phyloP scores from a whole-genome alignment of 2,797 vertebrate species.

The Halcyon smyrnensis region DNA sequence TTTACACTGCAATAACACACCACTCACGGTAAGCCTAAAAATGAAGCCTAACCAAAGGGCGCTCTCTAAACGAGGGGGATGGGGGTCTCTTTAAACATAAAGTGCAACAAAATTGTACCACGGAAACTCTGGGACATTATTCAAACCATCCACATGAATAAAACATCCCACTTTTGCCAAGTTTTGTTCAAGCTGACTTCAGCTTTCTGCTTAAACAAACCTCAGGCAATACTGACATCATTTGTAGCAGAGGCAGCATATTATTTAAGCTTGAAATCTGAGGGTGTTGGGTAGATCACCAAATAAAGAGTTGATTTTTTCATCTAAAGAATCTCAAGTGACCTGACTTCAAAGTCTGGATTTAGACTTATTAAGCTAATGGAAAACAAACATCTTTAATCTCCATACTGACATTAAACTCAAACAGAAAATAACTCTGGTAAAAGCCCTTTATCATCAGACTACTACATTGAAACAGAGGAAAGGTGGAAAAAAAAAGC shows the following conservation, averaged over 20 bases:
- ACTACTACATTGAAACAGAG: background rate
- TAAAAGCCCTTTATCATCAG: constrained; percentile 44
- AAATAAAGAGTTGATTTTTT: constrained; percentile 57
- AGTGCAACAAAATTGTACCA: constrained; percentile 15
- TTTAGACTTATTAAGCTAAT: constrained; percentile 43
- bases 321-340: constrained; percentile 55
- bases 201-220: constrained; percentile 65
- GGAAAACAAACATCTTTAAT: constrained; percentile 69
- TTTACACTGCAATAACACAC: constrained; percentile 57
- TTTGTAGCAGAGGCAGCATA: constrained; percentile 43
- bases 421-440: constrained; percentile 45
- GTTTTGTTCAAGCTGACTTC: constrained; percentile 66
- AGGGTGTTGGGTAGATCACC: constrained; percentile 36
- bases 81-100: constrained; percentile 21
- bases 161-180: constrained; percentile 52
- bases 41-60: constrained; percentile 16
- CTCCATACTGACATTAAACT: constrained; percentile 31
- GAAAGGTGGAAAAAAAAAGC: background rate
- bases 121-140: constrained; percentile 43
- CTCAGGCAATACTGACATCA: constrained; percentile 53
- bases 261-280: constrained; percentile 54
- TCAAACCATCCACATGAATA: constrained; percentile 59
- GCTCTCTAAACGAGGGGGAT: constrained; percentile 2
- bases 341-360: constrained; percentile 60
- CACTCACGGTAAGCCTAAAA: constrained; percentile 1